These are phyloP conservation scores for Tribolium castaneum DNA, from an alignment of 1,140 invertebrate genomes.

Conservation along the genomic window DNA sequence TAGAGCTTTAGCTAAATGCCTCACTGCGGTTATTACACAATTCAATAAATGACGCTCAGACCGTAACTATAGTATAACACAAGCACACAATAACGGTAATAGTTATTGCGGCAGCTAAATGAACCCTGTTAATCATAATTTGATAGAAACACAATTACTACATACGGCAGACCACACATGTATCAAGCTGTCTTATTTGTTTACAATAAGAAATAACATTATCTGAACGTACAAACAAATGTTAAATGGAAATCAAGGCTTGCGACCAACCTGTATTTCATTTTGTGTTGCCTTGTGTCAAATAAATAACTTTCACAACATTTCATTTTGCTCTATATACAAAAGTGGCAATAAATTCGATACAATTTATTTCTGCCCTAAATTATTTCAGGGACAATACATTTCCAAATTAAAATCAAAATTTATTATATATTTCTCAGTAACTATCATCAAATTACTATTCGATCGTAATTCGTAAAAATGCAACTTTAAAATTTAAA, in stretches of 20 bases:
- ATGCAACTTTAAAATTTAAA: no score
- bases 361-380: neutral
- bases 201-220: neutral
- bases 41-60: constrained; percentile 21
- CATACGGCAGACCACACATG: neutral
- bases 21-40: constrained; percentile 11
- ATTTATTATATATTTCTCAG: neutral
- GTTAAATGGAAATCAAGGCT: no score
- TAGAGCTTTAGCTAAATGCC: constrained; percentile 5
- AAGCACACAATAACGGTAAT: constrained; percentile 7
- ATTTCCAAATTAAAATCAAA: neutral
- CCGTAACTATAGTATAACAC: constrained; percentile 1
- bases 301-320: neutral
- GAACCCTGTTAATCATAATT: constrained; percentile 23
- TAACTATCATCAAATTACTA: neutral
- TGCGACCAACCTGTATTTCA: no score
- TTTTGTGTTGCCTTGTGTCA: neutral
- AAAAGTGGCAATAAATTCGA: neutral
- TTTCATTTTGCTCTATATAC: neutral
- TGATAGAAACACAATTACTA: neutral
- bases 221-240: neutral
- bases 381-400: neutral
- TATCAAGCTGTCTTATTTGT: neutral
- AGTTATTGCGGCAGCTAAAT: constrained; percentile 2
- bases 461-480: no score